Conservation (phyloP, 2,797 vertebrate species). For the Australoheros facetus region DNA sequence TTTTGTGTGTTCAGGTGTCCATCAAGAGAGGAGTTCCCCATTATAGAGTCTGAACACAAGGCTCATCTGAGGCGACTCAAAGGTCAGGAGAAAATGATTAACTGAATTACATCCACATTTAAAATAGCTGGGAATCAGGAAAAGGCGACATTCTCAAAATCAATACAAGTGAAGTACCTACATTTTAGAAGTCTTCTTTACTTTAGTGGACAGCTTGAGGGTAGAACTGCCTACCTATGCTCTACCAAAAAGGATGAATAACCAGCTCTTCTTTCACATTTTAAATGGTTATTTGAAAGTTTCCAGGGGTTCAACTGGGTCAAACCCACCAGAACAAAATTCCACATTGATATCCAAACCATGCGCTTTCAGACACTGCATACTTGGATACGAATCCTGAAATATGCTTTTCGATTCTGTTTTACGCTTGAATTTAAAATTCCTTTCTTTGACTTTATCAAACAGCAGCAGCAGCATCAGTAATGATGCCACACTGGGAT, state of each 20-base stretch:
- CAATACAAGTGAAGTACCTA: too few relatives aligned
- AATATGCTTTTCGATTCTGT: neutral
- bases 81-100: conserved; percentile 67
- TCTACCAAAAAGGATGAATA: too few relatives aligned
- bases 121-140: neutral
- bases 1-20: conserved; percentile 82
- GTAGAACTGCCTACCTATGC: neutral
- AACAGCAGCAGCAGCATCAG: neutral
- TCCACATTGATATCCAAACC: neutral
- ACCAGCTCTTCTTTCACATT: neutral
- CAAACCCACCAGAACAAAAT: too few relatives aligned
- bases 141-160: neutral
- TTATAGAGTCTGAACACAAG: conserved; percentile 91
- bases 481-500: too few relatives aligned
- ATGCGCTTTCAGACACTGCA: neutral
- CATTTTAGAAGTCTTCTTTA: too few relatives aligned
- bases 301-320: neutral
- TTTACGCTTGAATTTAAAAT: neutral
- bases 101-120: neutral
- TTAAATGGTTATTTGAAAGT: neutral
- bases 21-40: conserved; percentile 88
- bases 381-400: neutral
- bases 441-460: neutral
- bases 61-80: conserved; percentile 85
- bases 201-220: neutral